Evolutionary conservation across 2,113 vertebrate genomes (phyloP), one percentile per base, ranked within the genome.

Genomic region (Rhea americana): DNA sequence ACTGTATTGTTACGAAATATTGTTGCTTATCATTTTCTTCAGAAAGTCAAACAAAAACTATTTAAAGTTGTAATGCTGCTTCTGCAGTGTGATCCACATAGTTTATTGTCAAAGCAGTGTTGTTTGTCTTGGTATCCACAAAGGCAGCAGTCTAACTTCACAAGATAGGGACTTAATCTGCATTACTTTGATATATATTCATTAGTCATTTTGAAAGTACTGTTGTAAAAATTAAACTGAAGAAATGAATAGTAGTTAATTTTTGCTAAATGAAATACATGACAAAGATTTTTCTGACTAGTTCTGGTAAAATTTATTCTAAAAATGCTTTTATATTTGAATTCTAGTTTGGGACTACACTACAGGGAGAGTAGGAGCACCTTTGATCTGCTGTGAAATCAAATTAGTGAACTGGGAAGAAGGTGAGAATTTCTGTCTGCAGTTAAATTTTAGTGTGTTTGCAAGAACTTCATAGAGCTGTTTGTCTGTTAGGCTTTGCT

Each of bases 311-410:
- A 18, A 8, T 1, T 11, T 81, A 67, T 87, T 20, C 24, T 77
- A 89, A 85, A 93, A 71, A 67, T 56, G 4, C 7, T 32, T 12
- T 82, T 75, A 37, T 17, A 9, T 85, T 87, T 66, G 66, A 20
- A 48, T 93, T 94, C 39, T 87, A 99, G 99, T 98, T 94, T 99
- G 98, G 98, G 99, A 99, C 96, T 99, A 98, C 93, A 99, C 98
- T 93, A 99, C 99, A 51, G 99, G 99, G 88, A 97, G 99, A 98
- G 99, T 99, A 56, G 99, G 99, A 89, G 98, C 98, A 11, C 99
- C 99, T 5, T 97, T 99, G 95, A 97, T 98, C 88, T 99, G 99
- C 96, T 98, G 98, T 97, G 99, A 99, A 97, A 98, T 99, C 96
- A 99, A 98, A 70, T 97, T 99, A 68, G 93, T 98, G 97, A 99